Conservation (phyloP, 2,113 vertebrate genomes). For the Hippocampus mohnikei region DNA sequence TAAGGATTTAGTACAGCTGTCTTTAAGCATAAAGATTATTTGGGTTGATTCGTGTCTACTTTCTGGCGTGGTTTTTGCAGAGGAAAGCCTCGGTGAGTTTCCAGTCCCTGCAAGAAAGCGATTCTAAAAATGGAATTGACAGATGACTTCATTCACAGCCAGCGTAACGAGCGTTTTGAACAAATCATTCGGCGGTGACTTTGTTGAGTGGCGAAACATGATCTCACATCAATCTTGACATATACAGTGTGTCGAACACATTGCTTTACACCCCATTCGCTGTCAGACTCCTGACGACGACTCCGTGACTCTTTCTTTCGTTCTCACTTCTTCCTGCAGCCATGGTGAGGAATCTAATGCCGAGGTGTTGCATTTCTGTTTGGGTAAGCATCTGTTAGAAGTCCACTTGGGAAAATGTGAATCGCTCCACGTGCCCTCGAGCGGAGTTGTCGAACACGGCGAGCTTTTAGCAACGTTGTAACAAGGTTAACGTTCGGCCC, state of each 20-base stretch:
- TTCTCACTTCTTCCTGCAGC: constrained; percentile 48
- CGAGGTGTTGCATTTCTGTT: constrained; percentile 72
- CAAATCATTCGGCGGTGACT: constrained; percentile 30
- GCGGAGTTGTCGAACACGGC: too few species aligned
- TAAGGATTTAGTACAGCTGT: constrained; percentile 67
- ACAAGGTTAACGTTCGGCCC: too few species aligned
- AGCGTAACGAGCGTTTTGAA: constrained; percentile 21
- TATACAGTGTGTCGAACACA: constrained; percentile 5
- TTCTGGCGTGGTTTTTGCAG: constrained; percentile 25
- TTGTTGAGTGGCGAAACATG: constrained; percentile 13
- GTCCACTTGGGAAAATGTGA: constrained; percentile 52
- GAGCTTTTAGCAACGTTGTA: too few species aligned
- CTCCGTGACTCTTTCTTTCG: constrained; percentile 18
- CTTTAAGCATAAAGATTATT: constrained; percentile 67
- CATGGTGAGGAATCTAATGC: constrained; percentile 71
- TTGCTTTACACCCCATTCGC: constrained; percentile 1
- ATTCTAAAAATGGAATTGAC: constrained; percentile 48
- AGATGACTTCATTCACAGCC: constrained; percentile 40
- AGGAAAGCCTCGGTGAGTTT: constrained; percentile 45
- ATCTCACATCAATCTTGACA: constrained; percentile 6
- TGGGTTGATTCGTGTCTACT: constrained; percentile 57
- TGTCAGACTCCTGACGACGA: constrained; percentile 19
- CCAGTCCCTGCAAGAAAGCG: constrained; percentile 22
- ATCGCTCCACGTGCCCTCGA: constrained; percentile 29
- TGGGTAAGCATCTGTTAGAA: constrained; percentile 47